A percentile compares a stretch with the other conserved stretches of the same genome.
Conservation (phyloP, 2,113 vertebrate species). For the Pimephales promelas region DNA sequence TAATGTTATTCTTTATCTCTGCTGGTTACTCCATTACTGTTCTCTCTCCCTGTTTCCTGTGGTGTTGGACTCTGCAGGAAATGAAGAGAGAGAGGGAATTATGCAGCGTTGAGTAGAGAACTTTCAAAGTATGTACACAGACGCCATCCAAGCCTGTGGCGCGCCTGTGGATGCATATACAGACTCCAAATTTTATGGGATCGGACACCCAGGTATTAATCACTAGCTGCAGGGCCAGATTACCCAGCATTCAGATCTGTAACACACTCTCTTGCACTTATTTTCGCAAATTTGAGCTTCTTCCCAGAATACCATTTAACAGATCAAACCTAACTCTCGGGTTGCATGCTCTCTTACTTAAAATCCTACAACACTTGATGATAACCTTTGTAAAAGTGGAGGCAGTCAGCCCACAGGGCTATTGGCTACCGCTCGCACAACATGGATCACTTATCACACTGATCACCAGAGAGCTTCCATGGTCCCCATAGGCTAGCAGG, state of each 20-base stretch:
- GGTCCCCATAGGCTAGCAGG: background rate
- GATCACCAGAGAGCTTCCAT: conserved; percentile 9
- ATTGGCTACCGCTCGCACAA: background rate
- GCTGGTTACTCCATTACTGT: background rate
- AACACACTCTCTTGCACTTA: conserved; percentile 53
- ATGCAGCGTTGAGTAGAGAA: conserved; percentile 13
- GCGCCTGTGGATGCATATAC: conserved; percentile 69
- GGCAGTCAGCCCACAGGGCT: background rate
- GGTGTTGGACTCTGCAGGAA: conserved; percentile 62
- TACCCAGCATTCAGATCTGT: conserved; percentile 55
- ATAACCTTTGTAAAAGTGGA: conserved; percentile 5
- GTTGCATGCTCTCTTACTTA: background rate
- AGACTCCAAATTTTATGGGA: conserved; percentile 30
- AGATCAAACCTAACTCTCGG: conserved; percentile 10
- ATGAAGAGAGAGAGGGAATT: conserved; percentile 50
- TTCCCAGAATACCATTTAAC: conserved; percentile 2
- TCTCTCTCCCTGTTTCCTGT: conserved; percentile 25
- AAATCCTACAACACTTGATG: background rate
- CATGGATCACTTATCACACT: background rate
- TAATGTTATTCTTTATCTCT: conserved; percentile 43
- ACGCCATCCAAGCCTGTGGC: conserved; percentile 32
- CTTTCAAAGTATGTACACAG: conserved; percentile 63
- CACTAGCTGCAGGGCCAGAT: conserved; percentile 72
- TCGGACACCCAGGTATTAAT: conserved; percentile 67
- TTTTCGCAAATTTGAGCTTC: conserved; percentile 63